Conservation (phyloP, 2,888 invertebrate genomes). For the Gastrophysa polygoni region DNA sequence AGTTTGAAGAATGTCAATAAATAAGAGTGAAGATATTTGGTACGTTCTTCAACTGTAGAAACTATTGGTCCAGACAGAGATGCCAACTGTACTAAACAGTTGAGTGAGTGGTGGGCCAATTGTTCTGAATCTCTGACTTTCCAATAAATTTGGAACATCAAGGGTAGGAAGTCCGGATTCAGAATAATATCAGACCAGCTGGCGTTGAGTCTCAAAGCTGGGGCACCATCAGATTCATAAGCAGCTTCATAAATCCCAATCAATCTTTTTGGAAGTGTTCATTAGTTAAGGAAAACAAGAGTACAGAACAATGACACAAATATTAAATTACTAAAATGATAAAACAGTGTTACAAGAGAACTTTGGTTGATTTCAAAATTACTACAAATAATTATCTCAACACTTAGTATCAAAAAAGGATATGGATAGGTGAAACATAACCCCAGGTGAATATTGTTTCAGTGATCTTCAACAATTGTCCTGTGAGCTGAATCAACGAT, state of each 20-base stretch:
- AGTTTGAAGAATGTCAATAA: slow-evolving; percentile 67
- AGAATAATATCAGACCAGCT: slow-evolving; percentile 80
- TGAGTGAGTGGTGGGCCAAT: slow-evolving; percentile 77
- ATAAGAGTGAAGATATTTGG: slow-evolving; percentile 66
- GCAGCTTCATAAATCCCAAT: slow-evolving; percentile 74
- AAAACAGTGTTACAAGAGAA: too few species aligned
- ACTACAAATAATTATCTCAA: background rate
- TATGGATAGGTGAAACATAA: slow-evolving; percentile 68
- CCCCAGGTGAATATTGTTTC: slow-evolving; percentile 84
- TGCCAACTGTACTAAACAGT: slow-evolving; percentile 82
- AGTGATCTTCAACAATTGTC: slow-evolving; percentile 75
- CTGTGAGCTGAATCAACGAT: slow-evolving; percentile 66
- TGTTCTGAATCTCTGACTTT: slow-evolving; percentile 78
- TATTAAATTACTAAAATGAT: too few species aligned
- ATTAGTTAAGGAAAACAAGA: slow-evolving; percentile 37
- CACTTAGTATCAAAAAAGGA: slow-evolving; percentile 41
- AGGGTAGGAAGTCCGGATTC: slow-evolving; percentile 73
- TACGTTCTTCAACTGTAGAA: slow-evolving; percentile 57
- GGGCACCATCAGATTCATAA: slow-evolving; percentile 69
- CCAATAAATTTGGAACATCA: slow-evolving; percentile 84
- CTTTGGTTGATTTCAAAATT: background rate
- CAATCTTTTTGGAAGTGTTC: slow-evolving; percentile 67
- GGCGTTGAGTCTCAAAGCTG: slow-evolving; percentile 65
- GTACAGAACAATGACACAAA: too few species aligned
- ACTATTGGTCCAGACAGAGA: slow-evolving; percentile 67